Percentiles rank a stretch among this genome's conserved stretches.
These are phyloP conservation scores for Spicauda simplicius DNA, from an alignment of 2,888 invertebrate species.

Conservation along the genomic window DNA sequence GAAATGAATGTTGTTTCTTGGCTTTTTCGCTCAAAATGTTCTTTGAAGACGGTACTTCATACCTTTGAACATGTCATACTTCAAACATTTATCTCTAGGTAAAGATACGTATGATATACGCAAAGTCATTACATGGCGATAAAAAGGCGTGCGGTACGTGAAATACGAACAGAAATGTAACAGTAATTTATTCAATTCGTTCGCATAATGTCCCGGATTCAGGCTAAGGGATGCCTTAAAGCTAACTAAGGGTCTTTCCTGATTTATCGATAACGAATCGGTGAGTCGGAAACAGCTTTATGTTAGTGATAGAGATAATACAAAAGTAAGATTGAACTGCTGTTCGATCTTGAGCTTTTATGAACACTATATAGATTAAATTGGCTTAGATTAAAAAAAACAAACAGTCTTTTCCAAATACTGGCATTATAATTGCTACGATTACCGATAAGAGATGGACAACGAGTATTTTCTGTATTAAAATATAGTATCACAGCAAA, in stretches of 20 bases:
- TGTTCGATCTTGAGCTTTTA: background rate
- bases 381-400: no score
- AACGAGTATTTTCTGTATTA: no score
- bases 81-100: slow-evolving; percentile 12
- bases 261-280: slow-evolving; percentile 8
- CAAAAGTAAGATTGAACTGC: background rate
- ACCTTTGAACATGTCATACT: slow-evolving; percentile 5
- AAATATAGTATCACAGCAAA: no score
- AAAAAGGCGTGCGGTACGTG: slow-evolving; percentile 26
- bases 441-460: no score
- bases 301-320: background rate
- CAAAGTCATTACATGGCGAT: slow-evolving; percentile 26
- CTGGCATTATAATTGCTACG: no score
- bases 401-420: no score
- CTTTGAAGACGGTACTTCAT: background rate
- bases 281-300: background rate
- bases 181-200: slow-evolving; percentile 67
- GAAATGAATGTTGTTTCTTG: background rate
- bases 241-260: slow-evolving; percentile 46
- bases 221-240: slow-evolving; percentile 68
- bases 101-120: slow-evolving; percentile 26
- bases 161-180: slow-evolving; percentile 42
- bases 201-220: slow-evolving; percentile 63
- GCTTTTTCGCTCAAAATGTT: background rate
- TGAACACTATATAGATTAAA: no score